phyloP scores from a whole-genome alignment of 92 coral and sea anemone species.

The Phenganax stokvisi region DNA sequence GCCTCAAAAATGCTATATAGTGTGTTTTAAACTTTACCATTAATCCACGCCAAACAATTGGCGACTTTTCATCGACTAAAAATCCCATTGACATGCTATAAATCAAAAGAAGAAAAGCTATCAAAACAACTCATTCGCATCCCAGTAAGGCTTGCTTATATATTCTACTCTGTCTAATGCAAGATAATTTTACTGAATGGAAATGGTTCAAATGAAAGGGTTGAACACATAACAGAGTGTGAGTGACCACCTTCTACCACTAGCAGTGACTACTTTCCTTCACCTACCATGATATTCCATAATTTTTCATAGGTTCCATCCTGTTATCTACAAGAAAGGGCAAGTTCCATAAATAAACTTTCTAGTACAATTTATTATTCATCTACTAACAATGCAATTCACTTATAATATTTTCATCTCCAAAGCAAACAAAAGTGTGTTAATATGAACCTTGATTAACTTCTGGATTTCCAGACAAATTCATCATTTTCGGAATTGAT shows the following conservation, averaged over 20 bases:
- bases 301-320: slow-evolving; percentile 88
- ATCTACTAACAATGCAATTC: background rate
- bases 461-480: slow-evolving; percentile 78
- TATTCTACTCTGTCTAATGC: background rate
- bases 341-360: background rate
- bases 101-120: background rate
- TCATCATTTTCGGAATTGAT: slow-evolving; percentile 91
- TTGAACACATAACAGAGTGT: too few species aligned
- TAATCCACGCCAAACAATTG: slow-evolving; percentile 95
- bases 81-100: slow-evolving; percentile 98
- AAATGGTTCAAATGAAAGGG: too few species aligned
- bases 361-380: background rate
- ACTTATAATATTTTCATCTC: background rate
- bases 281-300: slow-evolving; percentile 88
- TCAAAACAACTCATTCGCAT: background rate
- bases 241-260: too few species aligned
- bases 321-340: slow-evolving; percentile 57
- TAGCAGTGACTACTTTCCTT: background rate
- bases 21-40: slow-evolving; percentile 53
- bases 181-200: too few species aligned
- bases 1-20: background rate
- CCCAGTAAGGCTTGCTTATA: background rate
- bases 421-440: background rate
- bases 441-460: slow-evolving; percentile 59
- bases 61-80: slow-evolving; percentile 76